Conservation (phyloP, 1,140 invertebrate species). For the Diorhabda sublineata region DNA sequence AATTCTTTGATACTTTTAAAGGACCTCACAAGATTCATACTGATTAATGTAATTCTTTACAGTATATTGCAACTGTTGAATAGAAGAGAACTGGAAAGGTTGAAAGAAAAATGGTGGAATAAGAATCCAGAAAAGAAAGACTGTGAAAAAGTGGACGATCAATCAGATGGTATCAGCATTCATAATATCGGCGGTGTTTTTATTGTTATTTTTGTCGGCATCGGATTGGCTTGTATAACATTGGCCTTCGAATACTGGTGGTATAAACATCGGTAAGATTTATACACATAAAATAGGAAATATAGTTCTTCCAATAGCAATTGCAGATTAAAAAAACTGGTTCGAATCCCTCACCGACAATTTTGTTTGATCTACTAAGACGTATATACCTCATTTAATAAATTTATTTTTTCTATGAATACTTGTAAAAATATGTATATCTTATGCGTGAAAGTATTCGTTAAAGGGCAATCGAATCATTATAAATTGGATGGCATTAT, state of each 20-base stretch:
- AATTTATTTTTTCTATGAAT: too few species aligned
- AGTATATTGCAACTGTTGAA: constrained; percentile 92
- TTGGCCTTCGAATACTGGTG: constrained; percentile 94
- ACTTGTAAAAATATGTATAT: too few species aligned
- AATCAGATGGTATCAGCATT: constrained; percentile 94
- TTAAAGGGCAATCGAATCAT: too few species aligned
- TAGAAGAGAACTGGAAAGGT: constrained; percentile 82
- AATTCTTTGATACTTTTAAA: too few species aligned
- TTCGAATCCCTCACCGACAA: neutral
- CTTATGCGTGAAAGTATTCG: too few species aligned
- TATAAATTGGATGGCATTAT: too few species aligned
- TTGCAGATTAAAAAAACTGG: neutral
- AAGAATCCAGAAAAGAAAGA: constrained; percentile 71
- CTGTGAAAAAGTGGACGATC: constrained; percentile 86
- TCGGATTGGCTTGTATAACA: constrained; percentile 85
- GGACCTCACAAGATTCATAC: neutral
- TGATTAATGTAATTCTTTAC: constrained; percentile 26
- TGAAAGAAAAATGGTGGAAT: constrained; percentile 96
- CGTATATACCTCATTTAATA: too few species aligned
- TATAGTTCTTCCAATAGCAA: neutral
- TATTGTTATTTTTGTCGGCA: constrained; percentile 92
- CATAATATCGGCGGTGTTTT: constrained; percentile 97
- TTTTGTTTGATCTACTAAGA: neutral
- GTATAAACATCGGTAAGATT: constrained; percentile 68
- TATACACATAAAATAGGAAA: too few species aligned